phyloP scores from a whole-genome alignment of 64 coral and sea anemone species.

The Actinia tenebrosa region DNA sequence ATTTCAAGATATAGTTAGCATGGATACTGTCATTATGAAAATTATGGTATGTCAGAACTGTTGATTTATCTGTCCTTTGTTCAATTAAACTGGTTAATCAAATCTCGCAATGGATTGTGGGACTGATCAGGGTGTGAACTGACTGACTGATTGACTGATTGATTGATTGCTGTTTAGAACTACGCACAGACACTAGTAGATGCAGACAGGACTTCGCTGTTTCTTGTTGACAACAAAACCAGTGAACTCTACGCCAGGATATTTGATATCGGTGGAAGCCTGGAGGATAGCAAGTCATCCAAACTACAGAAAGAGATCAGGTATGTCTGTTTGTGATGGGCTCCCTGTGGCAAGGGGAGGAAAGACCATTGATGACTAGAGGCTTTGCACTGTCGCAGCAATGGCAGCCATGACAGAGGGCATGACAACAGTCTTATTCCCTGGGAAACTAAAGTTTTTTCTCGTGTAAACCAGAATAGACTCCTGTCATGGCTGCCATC shows the following conservation, averaged over 20 bases:
- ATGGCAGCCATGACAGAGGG: too few species aligned
- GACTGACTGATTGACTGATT: neutral
- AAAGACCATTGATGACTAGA: neutral
- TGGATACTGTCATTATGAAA: conserved; percentile 99
- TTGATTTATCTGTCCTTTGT: too few species aligned
- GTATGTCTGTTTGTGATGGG: conserved; percentile 10
- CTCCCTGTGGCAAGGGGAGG: neutral
- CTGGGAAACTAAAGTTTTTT: too few species aligned
- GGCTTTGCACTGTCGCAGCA: too few species aligned
- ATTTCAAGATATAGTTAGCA: conserved; percentile 99
- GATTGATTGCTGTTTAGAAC: conserved; percentile 43
- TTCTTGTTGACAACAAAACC: conserved; percentile 94
- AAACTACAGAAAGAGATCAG: conserved; percentile 98
- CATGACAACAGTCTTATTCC: too few species aligned
- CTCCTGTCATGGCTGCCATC: too few species aligned
- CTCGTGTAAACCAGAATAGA: too few species aligned
- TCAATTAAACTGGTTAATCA: too few species aligned
- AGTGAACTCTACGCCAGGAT: conserved; percentile 97
- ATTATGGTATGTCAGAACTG: conserved; percentile 74
- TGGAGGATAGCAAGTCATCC: conserved; percentile 90
- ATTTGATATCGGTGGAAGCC: conserved; percentile 95
- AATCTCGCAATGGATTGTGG: too few species aligned
- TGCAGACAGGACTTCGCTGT: conserved; percentile 92
- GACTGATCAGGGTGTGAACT: neutral
- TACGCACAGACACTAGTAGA: conserved; percentile 94